Base-by-base conservation (phyloP, 2,888 invertebrate species). In the Leptinotarsa haldemani region DNA sequence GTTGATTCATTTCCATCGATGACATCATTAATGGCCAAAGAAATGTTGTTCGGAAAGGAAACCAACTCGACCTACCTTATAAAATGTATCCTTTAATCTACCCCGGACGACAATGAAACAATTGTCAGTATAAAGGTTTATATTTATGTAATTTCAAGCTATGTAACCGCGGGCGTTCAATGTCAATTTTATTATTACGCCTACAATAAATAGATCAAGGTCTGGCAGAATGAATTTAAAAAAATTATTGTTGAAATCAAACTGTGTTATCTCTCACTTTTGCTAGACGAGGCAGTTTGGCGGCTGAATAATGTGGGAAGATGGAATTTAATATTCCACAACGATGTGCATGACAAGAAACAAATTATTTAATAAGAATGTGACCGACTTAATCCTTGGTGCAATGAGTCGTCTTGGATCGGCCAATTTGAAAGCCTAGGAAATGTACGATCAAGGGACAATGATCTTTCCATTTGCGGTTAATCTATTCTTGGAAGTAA, bases 381-480 rank as follows among this genome's bases (percentile, higher is more conserved):
- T 72, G 72, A 72, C 72, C 72, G 72, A 72, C 50, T 63, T 67
- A 72, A 52, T 68, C 30, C 52, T 30, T 58, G 56, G 46, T 53
- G 68, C 50, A 68, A 72, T 63, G 46, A 30, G 61, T 7, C 7
- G 58, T 61, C 58, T 25, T n/a, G 25, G 58, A 30, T 61, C 15
- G 40, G 61, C n/a, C 30, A 30, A 61, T 61, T 16, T 30, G n/a
- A 61, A 4, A 30, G 13, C 30, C n/a, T 3, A 61, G 30, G 25
- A 61, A 30, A 61, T 61, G 30, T 30, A 20, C 30, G 4, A 61
- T 61, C 12, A 30, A 16, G 3, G 30, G 25, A 18, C n/a, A 61
- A 61, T 25, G 30, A 30, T 61, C 30, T 25, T 30, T 56, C 56
- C 13, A 13, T 50, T 50, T 16, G 48, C 4, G 9, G 16, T 16